Conservation (phyloP, 2,888 invertebrate genomes). For the Carcina quercana region DNA sequence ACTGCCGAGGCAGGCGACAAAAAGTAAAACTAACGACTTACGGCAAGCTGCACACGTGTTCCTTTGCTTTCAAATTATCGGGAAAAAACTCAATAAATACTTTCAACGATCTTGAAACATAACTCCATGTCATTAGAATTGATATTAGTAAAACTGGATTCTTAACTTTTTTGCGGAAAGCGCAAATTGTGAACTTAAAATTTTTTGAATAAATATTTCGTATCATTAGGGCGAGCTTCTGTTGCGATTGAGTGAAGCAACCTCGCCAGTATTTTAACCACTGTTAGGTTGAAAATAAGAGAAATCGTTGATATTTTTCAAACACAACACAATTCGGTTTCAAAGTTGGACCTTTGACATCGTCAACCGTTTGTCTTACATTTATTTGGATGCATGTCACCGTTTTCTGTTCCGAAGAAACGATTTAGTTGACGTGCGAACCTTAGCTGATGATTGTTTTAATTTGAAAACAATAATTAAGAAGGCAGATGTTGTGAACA, state of each 20-base stretch:
- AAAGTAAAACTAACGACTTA: conserved; percentile 51
- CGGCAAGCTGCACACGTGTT: conserved; percentile 54
- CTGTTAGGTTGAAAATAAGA: conserved; percentile 18
- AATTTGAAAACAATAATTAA: conserved; percentile 7
- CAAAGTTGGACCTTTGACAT: conserved; percentile 39
- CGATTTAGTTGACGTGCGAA: conserved; percentile 32
- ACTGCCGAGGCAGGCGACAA: conserved; percentile 42
- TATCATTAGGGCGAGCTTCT: conserved; percentile 36
- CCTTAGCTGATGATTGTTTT: conserved; percentile 8
- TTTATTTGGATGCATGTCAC: conserved; percentile 54
- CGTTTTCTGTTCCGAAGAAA: conserved; percentile 27
- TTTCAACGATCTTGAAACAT: conserved; percentile 3
- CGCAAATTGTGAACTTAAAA: conserved; percentile 30
- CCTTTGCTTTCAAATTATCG: conserved; percentile 35
- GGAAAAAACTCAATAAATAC: conserved; percentile 22
- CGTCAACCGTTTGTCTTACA: conserved; percentile 39
- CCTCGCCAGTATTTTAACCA: conserved; percentile 16
- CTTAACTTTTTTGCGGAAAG: conserved; percentile 9
- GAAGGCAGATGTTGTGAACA: conserved; percentile 6
- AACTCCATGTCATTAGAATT: conserved; percentile 2
- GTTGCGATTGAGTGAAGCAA: conserved; percentile 1
- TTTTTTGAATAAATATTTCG: conserved; percentile 45
- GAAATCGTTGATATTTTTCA: no score
- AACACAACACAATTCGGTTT: conserved; percentile 15
- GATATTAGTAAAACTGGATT: conserved; percentile 1